phyloP scores from a whole-genome alignment of 2,888 invertebrate genomes.

The Hartigia nigra region DNA sequence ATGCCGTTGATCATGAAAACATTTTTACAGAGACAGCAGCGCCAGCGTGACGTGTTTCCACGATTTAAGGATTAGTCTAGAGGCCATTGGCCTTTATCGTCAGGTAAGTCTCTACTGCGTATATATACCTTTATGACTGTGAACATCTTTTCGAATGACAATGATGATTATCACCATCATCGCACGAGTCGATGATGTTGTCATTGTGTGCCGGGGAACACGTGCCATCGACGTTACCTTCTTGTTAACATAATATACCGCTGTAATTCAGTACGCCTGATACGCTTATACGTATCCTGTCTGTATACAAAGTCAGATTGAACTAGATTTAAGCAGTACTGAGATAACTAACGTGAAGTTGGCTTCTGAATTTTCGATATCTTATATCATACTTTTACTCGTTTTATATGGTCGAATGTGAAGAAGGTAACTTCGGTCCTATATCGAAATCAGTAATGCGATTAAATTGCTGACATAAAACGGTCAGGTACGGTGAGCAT shows the following conservation, averaged over 20 bases:
- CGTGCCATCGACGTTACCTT: not conserved
- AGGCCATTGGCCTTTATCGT: not conserved
- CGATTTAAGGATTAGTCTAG: not conserved
- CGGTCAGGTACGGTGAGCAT: not conserved
- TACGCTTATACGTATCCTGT: not conserved
- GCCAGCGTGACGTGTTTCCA: not conserved
- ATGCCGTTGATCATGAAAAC: not conserved
- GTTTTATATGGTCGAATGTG: not conserved
- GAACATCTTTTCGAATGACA: not conserved
- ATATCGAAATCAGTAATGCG: not conserved
- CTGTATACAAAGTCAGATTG: not conserved
- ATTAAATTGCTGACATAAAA: not conserved
- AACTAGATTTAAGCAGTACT: not conserved
- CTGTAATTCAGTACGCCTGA: not conserved
- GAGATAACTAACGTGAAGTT: not conserved
- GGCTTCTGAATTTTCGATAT: not conserved
- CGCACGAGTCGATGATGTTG: not conserved
- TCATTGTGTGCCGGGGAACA: not conserved
- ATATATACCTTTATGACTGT: not conserved
- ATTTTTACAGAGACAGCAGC: not conserved
- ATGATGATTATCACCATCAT: not conserved
- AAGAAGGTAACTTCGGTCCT: not conserved
- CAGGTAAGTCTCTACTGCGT: not conserved
- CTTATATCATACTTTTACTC: not conserved
- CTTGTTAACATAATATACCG: not conserved